phyloP scores from a whole-genome alignment of 2,797 vertebrate species.

The Thunnus albacares region DNA sequence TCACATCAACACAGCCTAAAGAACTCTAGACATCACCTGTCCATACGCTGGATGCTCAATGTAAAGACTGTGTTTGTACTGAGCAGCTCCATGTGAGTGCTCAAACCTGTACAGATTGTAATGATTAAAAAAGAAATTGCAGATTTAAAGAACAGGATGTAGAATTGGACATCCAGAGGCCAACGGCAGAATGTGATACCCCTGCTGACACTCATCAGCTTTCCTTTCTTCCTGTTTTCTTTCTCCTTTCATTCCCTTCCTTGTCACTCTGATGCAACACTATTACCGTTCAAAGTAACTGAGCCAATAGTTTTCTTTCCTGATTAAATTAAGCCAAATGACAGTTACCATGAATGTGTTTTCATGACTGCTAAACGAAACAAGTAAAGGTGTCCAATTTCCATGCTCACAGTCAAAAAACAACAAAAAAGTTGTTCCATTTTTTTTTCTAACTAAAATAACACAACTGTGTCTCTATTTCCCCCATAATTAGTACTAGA shows the following conservation, averaged over 20 bases:
- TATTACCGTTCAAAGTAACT: slow-evolving; percentile 26
- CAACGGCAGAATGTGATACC: neutral
- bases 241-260: slow-evolving; percentile 6
- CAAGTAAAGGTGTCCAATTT: too few species aligned
- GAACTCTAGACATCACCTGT: too few species aligned
- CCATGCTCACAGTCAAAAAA: too few species aligned
- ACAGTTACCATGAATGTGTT: neutral
- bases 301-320: neutral
- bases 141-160: slow-evolving; percentile 5
- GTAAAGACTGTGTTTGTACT: too few species aligned
- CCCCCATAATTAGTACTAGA: too few species aligned
- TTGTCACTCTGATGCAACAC: slow-evolving; percentile 30
- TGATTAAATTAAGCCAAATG: neutral
- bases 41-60: too few species aligned
- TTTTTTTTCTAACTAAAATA: too few species aligned
- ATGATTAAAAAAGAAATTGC: neutral
- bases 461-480: too few species aligned
- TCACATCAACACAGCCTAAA: neutral
- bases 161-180: neutral
- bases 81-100: too few species aligned
- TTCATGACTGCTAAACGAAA: neutral
- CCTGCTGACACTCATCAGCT: slow-evolving; percentile 19
- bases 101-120: too few species aligned
- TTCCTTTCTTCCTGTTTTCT: slow-evolving; percentile 56
- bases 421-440: too few species aligned